A percentile compares a stretch with the other conserved stretches of the same genome.
Conservation (phyloP, 2,888 invertebrate genomes). For the Salpingus planirostris region DNA sequence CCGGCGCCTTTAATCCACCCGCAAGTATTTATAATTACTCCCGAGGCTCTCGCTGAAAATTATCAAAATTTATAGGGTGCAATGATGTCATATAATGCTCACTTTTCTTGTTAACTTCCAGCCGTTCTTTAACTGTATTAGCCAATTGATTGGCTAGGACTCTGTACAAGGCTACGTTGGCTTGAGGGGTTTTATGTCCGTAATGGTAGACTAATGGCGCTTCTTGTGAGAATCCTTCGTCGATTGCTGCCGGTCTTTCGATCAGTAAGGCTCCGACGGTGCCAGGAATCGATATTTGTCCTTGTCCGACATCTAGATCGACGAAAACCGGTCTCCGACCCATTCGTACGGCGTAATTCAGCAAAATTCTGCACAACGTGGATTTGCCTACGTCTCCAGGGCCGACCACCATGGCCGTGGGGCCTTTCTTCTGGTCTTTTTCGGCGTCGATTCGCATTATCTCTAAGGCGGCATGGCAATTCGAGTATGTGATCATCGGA, state of each 20-base stretch:
- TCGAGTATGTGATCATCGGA: constrained; percentile 92
- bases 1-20: constrained; percentile 95
- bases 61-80: too few species aligned
- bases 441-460: constrained; percentile 79
- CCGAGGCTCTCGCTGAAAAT: constrained; percentile 66
- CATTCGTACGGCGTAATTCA: constrained; percentile 93
- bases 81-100: too few species aligned
- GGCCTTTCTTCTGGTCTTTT: constrained; percentile 62
- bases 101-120: constrained; percentile 84
- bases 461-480: constrained; percentile 92
- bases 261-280: constrained; percentile 82
- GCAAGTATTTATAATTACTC: constrained; percentile 93
- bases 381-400: constrained; percentile 96
- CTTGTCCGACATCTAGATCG: constrained; percentile 94
- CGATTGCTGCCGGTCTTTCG: constrained; percentile 86
- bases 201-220: constrained; percentile 91
- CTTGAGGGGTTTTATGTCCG: constrained; percentile 70
- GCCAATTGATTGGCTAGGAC: constrained; percentile 76
- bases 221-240: constrained; percentile 91
- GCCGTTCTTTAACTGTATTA: constrained; percentile 72
- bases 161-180: constrained; percentile 77
- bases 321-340: constrained; percentile 84
- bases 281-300: constrained; percentile 84
- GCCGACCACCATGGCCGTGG: constrained; percentile 84
- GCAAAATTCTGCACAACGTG: constrained; percentile 69